These are phyloP conservation scores for Arvicanthis niloticus DNA, from an alignment of 2,113 vertebrate species.

Conservation along the genomic window DNA sequence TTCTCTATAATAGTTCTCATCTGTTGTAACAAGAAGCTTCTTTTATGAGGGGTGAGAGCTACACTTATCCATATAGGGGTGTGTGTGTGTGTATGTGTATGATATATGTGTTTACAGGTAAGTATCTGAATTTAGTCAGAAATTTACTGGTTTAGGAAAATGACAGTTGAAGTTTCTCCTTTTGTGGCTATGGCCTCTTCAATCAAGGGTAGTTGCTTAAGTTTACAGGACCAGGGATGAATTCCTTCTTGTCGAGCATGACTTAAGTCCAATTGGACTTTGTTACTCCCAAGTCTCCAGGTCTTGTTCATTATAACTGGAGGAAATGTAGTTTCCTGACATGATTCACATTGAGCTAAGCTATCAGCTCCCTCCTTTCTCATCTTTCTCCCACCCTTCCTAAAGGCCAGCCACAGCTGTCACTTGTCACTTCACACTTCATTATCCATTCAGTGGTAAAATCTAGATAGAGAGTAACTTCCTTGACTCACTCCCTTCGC, in stretches of 20 bases:
- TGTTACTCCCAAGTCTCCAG: neutral
- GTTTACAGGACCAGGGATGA: neutral
- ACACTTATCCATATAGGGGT: too few relatives aligned
- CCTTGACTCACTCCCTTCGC: neutral
- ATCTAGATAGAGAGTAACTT: neutral
- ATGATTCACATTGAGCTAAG: neutral
- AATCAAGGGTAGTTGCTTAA: neutral
- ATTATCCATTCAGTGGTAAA: neutral
- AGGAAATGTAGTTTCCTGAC: neutral
- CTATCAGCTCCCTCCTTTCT: neutral
- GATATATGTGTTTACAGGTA: neutral
- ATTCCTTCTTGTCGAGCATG: neutral
- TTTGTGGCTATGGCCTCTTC: neutral
- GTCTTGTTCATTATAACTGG: neutral
- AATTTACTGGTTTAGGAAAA: neutral
- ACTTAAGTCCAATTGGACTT: neutral
- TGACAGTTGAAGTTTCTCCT: neutral
- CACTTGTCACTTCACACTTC: neutral
- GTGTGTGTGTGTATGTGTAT: too few relatives aligned
- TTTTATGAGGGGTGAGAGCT: neutral
- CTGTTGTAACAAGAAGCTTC: neutral
- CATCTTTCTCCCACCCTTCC: accelerated
- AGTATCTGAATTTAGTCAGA: neutral
- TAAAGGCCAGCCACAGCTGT: neutral
- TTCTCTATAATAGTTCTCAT: neutral